Evolutionary conservation across 2,113 vertebrate species (phyloP), one percentile per base, ranked within the genome.

Genomic region (Butorides virescens): DNA sequence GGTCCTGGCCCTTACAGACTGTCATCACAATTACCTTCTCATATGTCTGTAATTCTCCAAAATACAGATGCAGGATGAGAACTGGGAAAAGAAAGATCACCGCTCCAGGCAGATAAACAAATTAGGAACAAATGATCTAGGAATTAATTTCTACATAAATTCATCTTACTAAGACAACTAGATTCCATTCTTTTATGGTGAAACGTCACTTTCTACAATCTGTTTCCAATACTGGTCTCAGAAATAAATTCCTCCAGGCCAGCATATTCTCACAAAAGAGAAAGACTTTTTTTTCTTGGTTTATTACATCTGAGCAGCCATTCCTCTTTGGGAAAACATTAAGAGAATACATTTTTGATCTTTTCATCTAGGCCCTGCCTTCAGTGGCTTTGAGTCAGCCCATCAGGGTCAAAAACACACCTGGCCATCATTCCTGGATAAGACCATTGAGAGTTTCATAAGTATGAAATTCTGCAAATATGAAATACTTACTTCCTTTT

Each of bases 401-500:
- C 21, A 70, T 67, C 25, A 67, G 29, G 8, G 80, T 42, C 66
- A 92, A 77, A 90, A 73, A 13, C 32, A 59, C 14, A 77, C 1
- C 1, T 26, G 22, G 16, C 8, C 29, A 83, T 26, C 21, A 84
- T n/a, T 46, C 50, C 65, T 42, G 44, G 50, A 55, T 37, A 80
- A 86, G 9, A 46, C 9, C 8, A 47, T n/a, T 17, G 17, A 53
- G 42, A 63, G 25, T 58, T 37, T 25, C 21, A 21, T 25, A 86
- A 88, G 44, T 59, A 86, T 22, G 13, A 89, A 88, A 90, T 37
- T 52, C 29, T 36, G 5, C 10, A 37, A 46, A 59, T 18, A 36
- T 20, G 70, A 58, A 77, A 92, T 72, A 98, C 98, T 98, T 77
- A 99, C 99, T 90, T 99, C 99, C 76, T 99, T 98, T 66, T 98